Percentiles rank a stretch among this genome's conserved stretches.
These are phyloP conservation scores for Phainopepla nitens DNA, from an alignment of 2,113 vertebrate species.

Conservation along the genomic window DNA sequence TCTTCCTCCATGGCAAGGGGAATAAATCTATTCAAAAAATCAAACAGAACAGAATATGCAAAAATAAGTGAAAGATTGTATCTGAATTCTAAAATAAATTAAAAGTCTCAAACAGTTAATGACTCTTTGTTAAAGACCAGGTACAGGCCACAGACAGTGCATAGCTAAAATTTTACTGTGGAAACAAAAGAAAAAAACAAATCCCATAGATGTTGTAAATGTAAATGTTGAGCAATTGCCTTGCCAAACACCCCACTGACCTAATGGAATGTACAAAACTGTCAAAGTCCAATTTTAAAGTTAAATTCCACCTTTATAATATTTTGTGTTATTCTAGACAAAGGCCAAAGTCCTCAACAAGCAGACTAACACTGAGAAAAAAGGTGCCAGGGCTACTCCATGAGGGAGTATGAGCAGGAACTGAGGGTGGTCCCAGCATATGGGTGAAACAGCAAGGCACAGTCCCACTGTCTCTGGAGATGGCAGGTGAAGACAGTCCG, in stretches of 20 bases:
- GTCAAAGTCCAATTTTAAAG: neutral
- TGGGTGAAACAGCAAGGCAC: too few species aligned
- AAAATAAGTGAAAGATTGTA: neutral
- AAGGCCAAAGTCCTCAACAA: neutral
- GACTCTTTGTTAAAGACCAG: neutral
- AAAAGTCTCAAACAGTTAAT: neutral
- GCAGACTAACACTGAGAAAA: neutral
- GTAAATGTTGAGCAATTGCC: neutral
- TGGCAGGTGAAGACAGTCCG: accelerated
- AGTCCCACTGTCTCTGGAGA: neutral
- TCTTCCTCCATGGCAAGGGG: neutral
- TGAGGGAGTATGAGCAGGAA: accelerated
- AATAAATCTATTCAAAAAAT: neutral
- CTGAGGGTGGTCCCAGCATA: neutral
- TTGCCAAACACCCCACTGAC: neutral
- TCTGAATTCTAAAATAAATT: neutral
- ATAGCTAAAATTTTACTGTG: neutral
- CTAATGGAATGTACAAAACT: neutral
- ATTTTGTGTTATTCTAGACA: neutral
- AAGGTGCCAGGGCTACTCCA: neutral
- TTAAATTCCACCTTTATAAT: neutral
- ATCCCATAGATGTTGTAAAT: neutral
- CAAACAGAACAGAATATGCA: neutral
- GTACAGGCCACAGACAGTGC: neutral
- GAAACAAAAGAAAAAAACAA: neutral